Evolutionary conservation across 2,797 vertebrate genomes (phyloP), one percentile per base, ranked within the genome.

Genomic region (Lepidocolaptes lacrymiger): DNA sequence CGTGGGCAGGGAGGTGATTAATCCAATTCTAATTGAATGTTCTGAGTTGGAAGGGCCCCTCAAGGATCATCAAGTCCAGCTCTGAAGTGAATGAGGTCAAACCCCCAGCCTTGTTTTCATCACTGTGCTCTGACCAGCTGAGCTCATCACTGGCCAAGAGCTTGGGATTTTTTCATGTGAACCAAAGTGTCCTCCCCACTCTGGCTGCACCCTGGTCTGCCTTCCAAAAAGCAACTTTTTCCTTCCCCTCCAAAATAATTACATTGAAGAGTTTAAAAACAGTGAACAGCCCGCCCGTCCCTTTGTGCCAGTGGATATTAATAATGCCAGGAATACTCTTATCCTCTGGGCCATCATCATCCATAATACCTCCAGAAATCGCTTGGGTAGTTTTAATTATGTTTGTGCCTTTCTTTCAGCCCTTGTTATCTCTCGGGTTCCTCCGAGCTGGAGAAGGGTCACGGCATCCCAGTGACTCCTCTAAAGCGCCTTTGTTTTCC

Each of bases 401-500:
- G 73, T 75, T 58, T 61, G 89, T 89, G 92, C 95, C 94, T 95
- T 93, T 95, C 91, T 98, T 96, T 92, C 97, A 96, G 96, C 94
- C 87, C 72, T 84, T 75, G 91, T 94, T 98, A 96, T 97, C 97
- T 97, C 95, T 92, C 32, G 34, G 92, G 96, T 96, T 95, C 75
- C 66, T 91, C 19, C 7, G 22, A 69, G 86, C 74, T 67, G 74
- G 86, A 91, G 89, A 82, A 76, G 96, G 95, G 88, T 83, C 83
- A 71, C 3, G 2, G 83, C 26, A 39, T 41, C 10, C 8, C 39
- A 46, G 10, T 44, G 7, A 12, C 81, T 96, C 95, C 95, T 96
- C 97, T 97, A 93, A 97, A 97, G 97, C 90, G 52, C 93, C 93
- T 97, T 98, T 98, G 98, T 98, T 98, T 97, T 92, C 92, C 63